phyloP scores from a whole-genome alignment of 2,797 vertebrate genomes.

The Smutsia temminckii region DNA sequence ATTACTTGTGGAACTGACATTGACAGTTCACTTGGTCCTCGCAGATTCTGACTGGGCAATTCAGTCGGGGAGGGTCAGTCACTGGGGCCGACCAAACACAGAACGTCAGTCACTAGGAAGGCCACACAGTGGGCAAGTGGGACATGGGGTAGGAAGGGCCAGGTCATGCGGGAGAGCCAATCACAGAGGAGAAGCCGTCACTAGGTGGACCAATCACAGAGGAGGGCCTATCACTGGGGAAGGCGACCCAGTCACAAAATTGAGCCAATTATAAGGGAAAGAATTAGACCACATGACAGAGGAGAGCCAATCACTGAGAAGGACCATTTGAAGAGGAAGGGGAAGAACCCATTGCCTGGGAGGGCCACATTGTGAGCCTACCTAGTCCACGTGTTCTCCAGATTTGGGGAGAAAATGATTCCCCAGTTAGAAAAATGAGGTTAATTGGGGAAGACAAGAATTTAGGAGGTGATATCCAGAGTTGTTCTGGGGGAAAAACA shows the following conservation, averaged over 20 bases:
- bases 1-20: not conserved
- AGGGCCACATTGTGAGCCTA: rapidly evolving
- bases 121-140: rapidly evolving
- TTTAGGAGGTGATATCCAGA: not conserved
- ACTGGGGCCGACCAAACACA: not conserved
- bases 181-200: not conserved
- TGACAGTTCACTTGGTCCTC: not conserved
- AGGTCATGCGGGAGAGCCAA: not conserved
- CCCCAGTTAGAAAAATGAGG: not conserved
- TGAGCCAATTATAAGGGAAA: not conserved
- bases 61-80: not conserved
- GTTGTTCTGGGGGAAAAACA: not conserved
- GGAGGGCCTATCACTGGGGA: not conserved
- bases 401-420: not conserved
- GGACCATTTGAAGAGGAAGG: not conserved
- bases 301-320: not conserved
- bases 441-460: not conserved
- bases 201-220: not conserved
- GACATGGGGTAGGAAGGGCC: not conserved
- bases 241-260: not conserved
- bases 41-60: not conserved
- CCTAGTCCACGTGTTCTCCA: too few species aligned
- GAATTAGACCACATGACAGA: not conserved
- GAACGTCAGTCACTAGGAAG: not conserved
- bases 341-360: rapidly evolving